Evolutionary conservation across 2,797 vertebrate genomes (phyloP).

Genomic region (Eulemur albifrons): DNA sequence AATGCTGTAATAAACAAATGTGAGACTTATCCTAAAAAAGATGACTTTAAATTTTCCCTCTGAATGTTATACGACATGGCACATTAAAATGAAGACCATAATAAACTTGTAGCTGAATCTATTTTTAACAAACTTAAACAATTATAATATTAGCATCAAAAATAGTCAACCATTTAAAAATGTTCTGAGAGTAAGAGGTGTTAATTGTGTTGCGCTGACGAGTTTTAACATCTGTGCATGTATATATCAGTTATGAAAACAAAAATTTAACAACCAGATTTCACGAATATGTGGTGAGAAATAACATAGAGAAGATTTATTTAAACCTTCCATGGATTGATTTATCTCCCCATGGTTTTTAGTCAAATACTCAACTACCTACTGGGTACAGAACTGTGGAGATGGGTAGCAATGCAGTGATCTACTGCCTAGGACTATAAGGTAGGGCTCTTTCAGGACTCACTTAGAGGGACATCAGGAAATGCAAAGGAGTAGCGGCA

Average conservation of each 20-base stretch:
- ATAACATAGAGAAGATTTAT: background rate
- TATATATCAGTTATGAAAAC: background rate
- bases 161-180: background rate
- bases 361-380: background rate
- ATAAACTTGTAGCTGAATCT: background rate
- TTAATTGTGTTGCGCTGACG: background rate
- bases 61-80: background rate
- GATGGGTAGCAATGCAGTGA: background rate
- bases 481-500: background rate
- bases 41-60: background rate
- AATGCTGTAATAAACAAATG: background rate
- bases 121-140: background rate
- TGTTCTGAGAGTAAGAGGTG: background rate
- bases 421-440: fast-evolving
- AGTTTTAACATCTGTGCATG: background rate
- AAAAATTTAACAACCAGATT: background rate
- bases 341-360: background rate
- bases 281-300: background rate
- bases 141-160: background rate
- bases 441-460: background rate
- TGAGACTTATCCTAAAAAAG: background rate
- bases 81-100: background rate
- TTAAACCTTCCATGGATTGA: background rate
- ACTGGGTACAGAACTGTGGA: fast-evolving
- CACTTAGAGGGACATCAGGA: background rate